Evolutionary conservation across 2,888 invertebrate species (phyloP), one percentile per base, ranked within the genome.

Genomic region (Philereme vetulata): DNA sequence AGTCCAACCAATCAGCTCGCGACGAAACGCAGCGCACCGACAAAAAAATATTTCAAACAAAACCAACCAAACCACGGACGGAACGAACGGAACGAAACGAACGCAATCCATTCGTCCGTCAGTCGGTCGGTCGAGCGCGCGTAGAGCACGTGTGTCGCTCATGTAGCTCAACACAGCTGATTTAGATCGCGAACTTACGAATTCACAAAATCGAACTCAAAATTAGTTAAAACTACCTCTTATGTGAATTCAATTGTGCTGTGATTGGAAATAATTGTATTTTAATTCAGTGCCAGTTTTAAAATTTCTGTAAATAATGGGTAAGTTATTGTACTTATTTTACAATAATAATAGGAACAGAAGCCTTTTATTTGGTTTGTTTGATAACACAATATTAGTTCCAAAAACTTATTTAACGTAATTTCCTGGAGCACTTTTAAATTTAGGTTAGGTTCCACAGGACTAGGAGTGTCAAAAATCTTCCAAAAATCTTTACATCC

Each of bases 101-200:
- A 70, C 67, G 42, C 53, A 56, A 54, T 81, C 85, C 88, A 88
- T 90, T 81, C 78, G 82, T 78, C 45, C 72, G 72, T 83, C 86
- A 91, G 90, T 91, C 84, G 79, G 84, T 79, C 75, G 74, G 76
- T 76, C 80, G 81, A 84, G 74, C 72, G 81, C 74, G 72, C 50
- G 51, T 48, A 72, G 70, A 75, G 62, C 73, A 81, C 66, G 69
- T 62, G 86, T 77, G 81, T 76, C 69, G 72, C 71, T 72, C 60
- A 35, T 50, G 40, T 67, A 66, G 65, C 69, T 69, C 55, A 70
- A 57, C 77, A 77, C 85, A 84, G 82, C 85, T 81, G 82, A 80
- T 83, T 78, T 75, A 77, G 74, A 72, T 85, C 86, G 88, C 89
- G 88, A 84, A 72, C 80, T 77, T 71, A 62, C 71, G 70, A 74